Conservation (phyloP, 2,888 invertebrate species). For the Yponomeuta malinellus region DNA sequence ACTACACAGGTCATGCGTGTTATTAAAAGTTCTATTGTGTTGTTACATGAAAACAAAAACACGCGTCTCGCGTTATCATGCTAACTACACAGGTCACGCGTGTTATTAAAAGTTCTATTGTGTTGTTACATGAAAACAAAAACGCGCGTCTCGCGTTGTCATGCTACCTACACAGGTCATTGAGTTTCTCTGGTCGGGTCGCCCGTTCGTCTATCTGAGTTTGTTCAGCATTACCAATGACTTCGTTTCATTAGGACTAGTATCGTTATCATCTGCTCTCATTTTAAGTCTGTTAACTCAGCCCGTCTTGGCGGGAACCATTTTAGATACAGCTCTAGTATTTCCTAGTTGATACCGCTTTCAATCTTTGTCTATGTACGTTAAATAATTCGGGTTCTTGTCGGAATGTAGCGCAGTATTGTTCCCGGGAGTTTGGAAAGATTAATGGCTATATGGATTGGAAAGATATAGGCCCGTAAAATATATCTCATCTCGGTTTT, state of each 20-base stretch:
- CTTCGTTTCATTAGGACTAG: not conserved
- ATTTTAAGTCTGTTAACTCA: not conserved
- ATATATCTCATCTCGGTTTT: conserved; percentile 1
- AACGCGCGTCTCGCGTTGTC: no score
- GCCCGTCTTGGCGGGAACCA: not conserved
- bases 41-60: no score
- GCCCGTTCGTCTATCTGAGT: not conserved
- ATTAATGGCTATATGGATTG: not conserved
- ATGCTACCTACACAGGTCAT: no score
- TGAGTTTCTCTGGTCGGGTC: no score
- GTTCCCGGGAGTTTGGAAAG: not conserved
- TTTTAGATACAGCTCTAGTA: not conserved
- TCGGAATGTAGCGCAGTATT: not conserved
- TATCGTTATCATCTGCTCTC: not conserved
- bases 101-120: no score
- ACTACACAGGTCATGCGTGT: no score
- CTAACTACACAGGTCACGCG: no score
- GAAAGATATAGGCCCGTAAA: not conserved
- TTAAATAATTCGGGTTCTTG: not conserved
- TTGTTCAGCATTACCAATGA: not conserved
- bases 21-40: no score
- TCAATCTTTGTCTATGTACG: not conserved
- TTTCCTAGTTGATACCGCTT: not conserved
- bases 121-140: no score
- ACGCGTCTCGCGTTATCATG: no score